Evolutionary conservation across 2,888 invertebrate species (phyloP), one percentile per base, ranked within the genome.

Genomic region (Hypomecis atomaria): DNA sequence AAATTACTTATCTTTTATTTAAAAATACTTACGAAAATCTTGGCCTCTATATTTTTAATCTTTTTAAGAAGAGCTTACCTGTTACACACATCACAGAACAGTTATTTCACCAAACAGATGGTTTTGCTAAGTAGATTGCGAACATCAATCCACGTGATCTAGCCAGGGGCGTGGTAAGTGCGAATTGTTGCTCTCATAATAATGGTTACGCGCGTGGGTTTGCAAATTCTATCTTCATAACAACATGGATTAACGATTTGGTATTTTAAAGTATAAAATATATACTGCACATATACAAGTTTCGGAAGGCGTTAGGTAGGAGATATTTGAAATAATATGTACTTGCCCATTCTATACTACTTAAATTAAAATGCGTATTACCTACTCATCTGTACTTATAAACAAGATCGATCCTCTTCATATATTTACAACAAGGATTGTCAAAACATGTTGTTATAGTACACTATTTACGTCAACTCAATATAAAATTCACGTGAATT

Each of bases 21-120:
- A 8, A 43, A 43, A 43, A 6, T 11, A 43, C 43, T 11, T 11
- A 11, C 11, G 3, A 43, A 43, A 43, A 43, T 11, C 5, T 11
- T 43, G 43, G 10, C 43, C 43, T 13, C 3, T 23, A 23, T 23
- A 6, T 9, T 9, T 47, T 33, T 2, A 33, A 47, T 5, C 6
- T 5, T 33, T 47, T 33, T 47, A 1, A 48, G n/a, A n/a, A 10
- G 13, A 9, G 13, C 3, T 23, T 11, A 13, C 5, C 23, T n/a
- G n/a, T n/a, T n/a, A n/a, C n/a, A n/a, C n/a, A n/a, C n/a, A n/a
- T n/a, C 36, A 36, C 9, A 37, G 37, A 45, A 58, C 49, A 58
- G 43, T 50, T 58, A 58, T 43, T 42, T 59, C 6, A 9, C 53
- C 10, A 53, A 60, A 53, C 40, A 60, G 40, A 60, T 45, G 44